Percentiles rank a stretch among this genome's conserved stretches.
Evolutionary conservation across 2,888 invertebrate species (phyloP).

Genomic region (Tryphoninae sp.): DNA sequence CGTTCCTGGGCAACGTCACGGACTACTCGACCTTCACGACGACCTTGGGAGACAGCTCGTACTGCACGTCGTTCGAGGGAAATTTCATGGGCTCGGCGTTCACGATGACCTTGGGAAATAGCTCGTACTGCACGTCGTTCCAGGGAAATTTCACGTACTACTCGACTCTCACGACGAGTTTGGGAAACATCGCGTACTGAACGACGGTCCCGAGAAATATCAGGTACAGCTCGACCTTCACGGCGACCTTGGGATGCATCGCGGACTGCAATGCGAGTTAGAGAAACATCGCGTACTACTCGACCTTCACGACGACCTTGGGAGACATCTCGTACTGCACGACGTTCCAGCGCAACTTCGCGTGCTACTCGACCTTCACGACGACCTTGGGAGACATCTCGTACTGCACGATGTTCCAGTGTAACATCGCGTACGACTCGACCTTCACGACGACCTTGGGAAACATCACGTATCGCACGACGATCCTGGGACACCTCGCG

Average conservation of each 20-base stretch:
- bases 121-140: background rate
- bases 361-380: background rate
- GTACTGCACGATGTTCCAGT: background rate
- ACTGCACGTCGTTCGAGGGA: background rate
- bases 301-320: conserved; percentile 52
- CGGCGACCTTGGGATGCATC: background rate
- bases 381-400: background rate
- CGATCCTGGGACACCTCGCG: background rate
- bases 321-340: conserved; percentile 33
- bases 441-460: background rate
- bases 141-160: background rate
- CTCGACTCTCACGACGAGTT: background rate
- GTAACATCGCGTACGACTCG: conserved; percentile 1
- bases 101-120: background rate
- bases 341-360: conserved; percentile 19
- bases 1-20: conserved; percentile 7
- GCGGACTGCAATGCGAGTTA: conserved; percentile 18
- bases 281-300: conserved; percentile 15
- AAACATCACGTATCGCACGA: background rate
- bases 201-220: background rate
- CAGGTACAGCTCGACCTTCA: background rate
- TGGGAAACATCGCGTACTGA: background rate
- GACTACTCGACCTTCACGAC: conserved; percentile 11
- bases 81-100: background rate
- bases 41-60: background rate